Evolutionary conservation across 2,113 vertebrate species (phyloP).

Genomic region (Notechis scutatus): DNA sequence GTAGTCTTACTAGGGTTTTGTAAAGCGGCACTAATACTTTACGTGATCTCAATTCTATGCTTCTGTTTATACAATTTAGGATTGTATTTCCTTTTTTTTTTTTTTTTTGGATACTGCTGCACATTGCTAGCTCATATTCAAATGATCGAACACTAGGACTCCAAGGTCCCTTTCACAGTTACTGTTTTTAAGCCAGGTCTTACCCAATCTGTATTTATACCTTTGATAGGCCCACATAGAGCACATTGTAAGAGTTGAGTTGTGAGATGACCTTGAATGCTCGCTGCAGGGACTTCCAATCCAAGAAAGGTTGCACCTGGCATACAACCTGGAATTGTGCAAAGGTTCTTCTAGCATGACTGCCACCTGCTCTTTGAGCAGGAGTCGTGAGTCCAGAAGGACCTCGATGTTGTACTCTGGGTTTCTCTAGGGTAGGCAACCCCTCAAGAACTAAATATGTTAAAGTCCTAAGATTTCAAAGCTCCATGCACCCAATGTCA

Average conservation of each 20-base stretch:
- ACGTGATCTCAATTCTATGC: too few relatives aligned
- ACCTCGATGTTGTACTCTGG: not conserved
- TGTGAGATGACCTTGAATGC: not conserved
- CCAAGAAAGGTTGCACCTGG: not conserved
- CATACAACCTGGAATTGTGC: not conserved
- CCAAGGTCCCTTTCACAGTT: too few relatives aligned
- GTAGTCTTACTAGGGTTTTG: too few relatives aligned
- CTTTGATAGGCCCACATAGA: not conserved
- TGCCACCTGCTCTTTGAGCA: too few relatives aligned
- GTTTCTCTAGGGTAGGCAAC: not conserved
- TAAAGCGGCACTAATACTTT: too few relatives aligned
- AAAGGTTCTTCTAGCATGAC: not conserved
- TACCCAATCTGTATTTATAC: too few relatives aligned
- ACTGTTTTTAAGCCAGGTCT: too few relatives aligned
- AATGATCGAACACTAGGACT: too few relatives aligned
- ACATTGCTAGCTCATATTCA: too few relatives aligned
- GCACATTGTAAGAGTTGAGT: not conserved
- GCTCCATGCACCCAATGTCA: not conserved
- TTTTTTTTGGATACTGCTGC: too few relatives aligned
- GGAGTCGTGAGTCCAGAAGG: not conserved
- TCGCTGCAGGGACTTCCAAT: not conserved
- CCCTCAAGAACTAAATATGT: not conserved
- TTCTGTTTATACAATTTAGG: too few relatives aligned
- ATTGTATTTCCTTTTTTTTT: too few relatives aligned
- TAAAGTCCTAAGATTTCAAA: not conserved